Base-by-base conservation (phyloP, 2,113 vertebrate genomes). In the Pachypanchax playfairii region DNA sequence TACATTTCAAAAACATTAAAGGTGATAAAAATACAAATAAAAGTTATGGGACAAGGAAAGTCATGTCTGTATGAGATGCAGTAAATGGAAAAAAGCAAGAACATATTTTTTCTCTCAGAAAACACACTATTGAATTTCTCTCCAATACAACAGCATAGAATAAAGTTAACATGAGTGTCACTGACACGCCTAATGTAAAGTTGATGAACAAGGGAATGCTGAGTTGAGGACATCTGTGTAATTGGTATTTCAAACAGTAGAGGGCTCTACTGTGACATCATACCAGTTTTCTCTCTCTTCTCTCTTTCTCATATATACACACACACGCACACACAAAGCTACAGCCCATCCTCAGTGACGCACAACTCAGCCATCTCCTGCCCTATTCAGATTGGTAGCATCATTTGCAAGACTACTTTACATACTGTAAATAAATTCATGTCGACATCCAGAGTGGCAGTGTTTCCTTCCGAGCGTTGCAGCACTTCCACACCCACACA, bases 241-340 rank as follows among this genome's bases (percentile, higher is more conserved):
- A 33, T 65, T 52, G 43, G 20, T 15, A 26, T 26, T 70, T 62
- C 47, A 52, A 53, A 76, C 86, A 88, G 86, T 72, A 86, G 82
- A 81, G 86, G 86, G 86, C 84, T 80, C 86, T 83, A 73, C 69
- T 81, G 81, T 57, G 65, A 83, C 77, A 55, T 9, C 56, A 9
- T 55, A 53, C 15, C 28, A 49, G 29, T 43, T 57, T 28, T n/a
- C n/a, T n/a, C n/a, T n/a, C 15, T 39, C 15, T 33, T 25, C 43
- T 49, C 42, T 10, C 63, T 15, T 43, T 2, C 44, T 17, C 52
- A n/a, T n/a, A n/a, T n/a, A n/a, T n/a, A n/a, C n/a, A n/a, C 52
- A 26, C 42, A 46, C 14, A 53, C 56, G 73, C 22, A 54, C 17
- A 56, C 58, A 47, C 28, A 54, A 66, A 25, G 55, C 39, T 42